A percentile compares a stretch with the other conserved stretches of the same genome.
Evolutionary conservation across 2,113 vertebrate species (phyloP).

Genomic region (Mystacornis crossleyi): DNA sequence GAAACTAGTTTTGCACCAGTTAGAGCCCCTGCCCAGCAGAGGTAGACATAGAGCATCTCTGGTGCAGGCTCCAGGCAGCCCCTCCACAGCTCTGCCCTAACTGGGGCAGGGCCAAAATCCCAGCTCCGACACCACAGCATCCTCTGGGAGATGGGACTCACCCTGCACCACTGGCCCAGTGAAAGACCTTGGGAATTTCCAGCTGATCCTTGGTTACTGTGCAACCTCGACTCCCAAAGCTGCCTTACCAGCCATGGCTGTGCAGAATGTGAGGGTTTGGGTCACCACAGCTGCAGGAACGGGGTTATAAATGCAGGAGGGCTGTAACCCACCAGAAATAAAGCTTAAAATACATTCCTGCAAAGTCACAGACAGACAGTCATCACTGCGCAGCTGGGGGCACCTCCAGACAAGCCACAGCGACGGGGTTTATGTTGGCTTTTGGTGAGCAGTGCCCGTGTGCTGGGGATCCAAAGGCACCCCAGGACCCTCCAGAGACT

Average conservation of each 20-base stretch:
- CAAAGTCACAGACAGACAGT: not conserved
- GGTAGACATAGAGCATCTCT: not conserved
- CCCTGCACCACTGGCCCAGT: not conserved
- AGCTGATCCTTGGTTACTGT: rapidly evolving
- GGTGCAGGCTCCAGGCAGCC: rapidly evolving
- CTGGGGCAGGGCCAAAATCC: rapidly evolving
- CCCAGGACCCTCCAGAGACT: not conserved
- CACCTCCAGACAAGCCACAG: not conserved
- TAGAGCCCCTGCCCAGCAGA: not conserved
- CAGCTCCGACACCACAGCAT: not conserved
- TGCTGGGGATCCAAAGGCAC: not conserved
- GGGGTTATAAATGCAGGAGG: not conserved
- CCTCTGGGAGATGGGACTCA: not conserved
- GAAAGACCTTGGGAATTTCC: not conserved
- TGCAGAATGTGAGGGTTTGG: not conserved
- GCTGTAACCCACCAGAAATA: not conserved
- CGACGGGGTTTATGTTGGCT: rapidly evolving
- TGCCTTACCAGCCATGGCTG: not conserved
- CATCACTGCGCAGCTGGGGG: not conserved
- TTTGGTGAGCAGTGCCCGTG: not conserved
- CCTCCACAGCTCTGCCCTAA: not conserved
- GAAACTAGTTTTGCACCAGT: not conserved
- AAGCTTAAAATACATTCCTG: not conserved
- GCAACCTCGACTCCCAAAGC: rapidly evolving
- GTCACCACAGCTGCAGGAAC: not conserved